Evolutionary conservation across 2,113 vertebrate genomes (phyloP), one percentile per base, ranked within the genome.

Genomic region (Rutilus rutilus): DNA sequence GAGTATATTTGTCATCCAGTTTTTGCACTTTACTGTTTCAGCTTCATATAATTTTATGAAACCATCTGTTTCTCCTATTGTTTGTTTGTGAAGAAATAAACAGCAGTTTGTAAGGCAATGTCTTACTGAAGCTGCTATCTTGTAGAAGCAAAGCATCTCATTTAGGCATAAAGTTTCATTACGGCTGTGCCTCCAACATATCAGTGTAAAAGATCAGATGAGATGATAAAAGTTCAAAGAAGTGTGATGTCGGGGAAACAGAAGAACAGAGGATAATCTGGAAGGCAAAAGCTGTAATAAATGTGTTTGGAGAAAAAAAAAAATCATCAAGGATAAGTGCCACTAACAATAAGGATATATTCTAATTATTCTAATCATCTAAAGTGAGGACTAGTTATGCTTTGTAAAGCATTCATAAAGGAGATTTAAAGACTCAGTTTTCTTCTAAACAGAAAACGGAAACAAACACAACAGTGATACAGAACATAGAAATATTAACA

Each of bases 81-180:
- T 80, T 80, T 74, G n/a, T 52, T 75, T 78, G 75, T 82, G 62
- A 81, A 78, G 27, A 80, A 85, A 82, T 69, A 89, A 79, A 89
- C 74, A 83, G 71, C 88, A n/a, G 27, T 80, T 80, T 91, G n/a
- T 87, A 88, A 88, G 64, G 78, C n/a, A 80, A 89, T 84, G 36
- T 21, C 84, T 88, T 87, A 86, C 89, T 90, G 84, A 89, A 89
- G 59, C 50, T 59, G 33, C 81, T 65, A 87, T 91, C 85, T 85
- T 88, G 84, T 83, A 62, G 54, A 69, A 90, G 83, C 79, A 79
- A 25, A 81, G 87, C 85, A 89, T 78, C 85, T 93, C 86, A 91
- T 91, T 92, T 91, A 87, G 78, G 90, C 71, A 86, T 89, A 85
- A 87, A 90, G 89, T 92, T 91, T 90, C 85, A 89, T 60, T 14